Conservation (phyloP, 2,888 invertebrate genomes). For the Sicus ferrugineus region DNA sequence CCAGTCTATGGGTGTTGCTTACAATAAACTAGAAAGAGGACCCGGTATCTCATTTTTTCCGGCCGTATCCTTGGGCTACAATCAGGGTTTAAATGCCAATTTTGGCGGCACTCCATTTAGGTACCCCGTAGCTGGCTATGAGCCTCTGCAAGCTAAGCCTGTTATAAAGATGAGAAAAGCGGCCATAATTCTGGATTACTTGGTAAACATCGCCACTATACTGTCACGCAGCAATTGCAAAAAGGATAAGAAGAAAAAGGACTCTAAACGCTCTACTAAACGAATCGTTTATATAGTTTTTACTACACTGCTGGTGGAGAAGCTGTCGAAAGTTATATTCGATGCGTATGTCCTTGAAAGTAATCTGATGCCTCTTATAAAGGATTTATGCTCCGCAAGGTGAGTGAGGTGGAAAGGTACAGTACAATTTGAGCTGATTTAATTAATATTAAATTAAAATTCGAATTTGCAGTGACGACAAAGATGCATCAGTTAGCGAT, state of each 20-base stretch:
- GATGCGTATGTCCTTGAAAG: slow-evolving; percentile 76
- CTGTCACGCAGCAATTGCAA: slow-evolving; percentile 54
- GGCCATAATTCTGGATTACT: slow-evolving; percentile 55
- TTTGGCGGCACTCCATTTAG: slow-evolving; percentile 76
- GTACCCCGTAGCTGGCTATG: slow-evolving; percentile 74
- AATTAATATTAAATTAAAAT: background rate
- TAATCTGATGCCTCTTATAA: slow-evolving; percentile 69
- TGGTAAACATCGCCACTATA: slow-evolving; percentile 57
- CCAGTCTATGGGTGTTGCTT: slow-evolving; percentile 76
- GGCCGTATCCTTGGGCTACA: slow-evolving; percentile 79
- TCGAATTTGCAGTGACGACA: slow-evolving; percentile 49
- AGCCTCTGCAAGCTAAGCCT: slow-evolving; percentile 71
- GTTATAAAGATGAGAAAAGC: slow-evolving; percentile 52
- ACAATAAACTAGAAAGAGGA: slow-evolving; percentile 74
- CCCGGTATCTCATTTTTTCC: slow-evolving; percentile 81
- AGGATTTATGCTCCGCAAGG: slow-evolving; percentile 51
- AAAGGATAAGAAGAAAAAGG: slow-evolving; percentile 44
- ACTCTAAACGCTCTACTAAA: slow-evolving; percentile 50
- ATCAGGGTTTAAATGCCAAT: slow-evolving; percentile 79
- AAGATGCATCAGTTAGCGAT: slow-evolving; percentile 46
- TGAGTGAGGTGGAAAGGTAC: slow-evolving; percentile 34
- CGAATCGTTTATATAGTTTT: slow-evolving; percentile 69
- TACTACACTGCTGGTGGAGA: slow-evolving; percentile 68
- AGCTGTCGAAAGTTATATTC: slow-evolving; percentile 70
- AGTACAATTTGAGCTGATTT: background rate